These are phyloP conservation scores for Sthenelais limicola DNA, from an alignment of 2,888 invertebrate species.

Conservation along the genomic window DNA sequence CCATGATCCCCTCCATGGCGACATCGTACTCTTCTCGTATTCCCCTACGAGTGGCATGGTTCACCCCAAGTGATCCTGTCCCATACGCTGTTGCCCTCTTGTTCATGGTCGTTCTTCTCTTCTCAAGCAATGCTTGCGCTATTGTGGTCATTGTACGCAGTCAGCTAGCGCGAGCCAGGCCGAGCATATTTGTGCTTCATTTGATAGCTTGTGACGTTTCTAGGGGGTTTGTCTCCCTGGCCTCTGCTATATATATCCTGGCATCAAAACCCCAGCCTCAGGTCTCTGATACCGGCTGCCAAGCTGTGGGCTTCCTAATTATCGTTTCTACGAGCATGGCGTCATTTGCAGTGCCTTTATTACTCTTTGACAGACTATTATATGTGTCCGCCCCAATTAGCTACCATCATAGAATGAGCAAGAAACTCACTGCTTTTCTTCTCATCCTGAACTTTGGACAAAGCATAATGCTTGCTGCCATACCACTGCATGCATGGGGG, in stretches of 20 bases:
- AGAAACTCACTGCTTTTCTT: constrained; percentile 10
- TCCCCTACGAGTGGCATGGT: too few relatives aligned
- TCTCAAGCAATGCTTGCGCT: constrained; percentile 12
- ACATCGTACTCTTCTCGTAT: too few relatives aligned
- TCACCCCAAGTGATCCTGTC: not conserved
- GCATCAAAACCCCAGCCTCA: too few relatives aligned
- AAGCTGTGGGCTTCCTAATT: constrained; percentile 1
- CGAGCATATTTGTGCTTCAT: constrained; percentile 15
- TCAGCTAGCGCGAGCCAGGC: not conserved
- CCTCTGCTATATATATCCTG: not conserved
- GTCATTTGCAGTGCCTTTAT: constrained; percentile 5
- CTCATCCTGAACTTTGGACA: constrained; percentile 14
- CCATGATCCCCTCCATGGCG: too few relatives aligned
- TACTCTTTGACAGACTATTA: constrained; percentile 8
- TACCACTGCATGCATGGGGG: constrained; percentile 21
- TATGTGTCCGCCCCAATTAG: constrained; percentile 11
- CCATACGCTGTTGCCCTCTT: constrained; percentile 3
- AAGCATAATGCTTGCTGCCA: constrained; percentile 1
- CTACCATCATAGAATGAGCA: constrained; percentile 24
- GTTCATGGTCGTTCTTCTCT: not conserved
- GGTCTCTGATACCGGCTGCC: not conserved
- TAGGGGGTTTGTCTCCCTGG: not conserved
- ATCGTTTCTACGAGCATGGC: not conserved
- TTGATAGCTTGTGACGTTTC: constrained; percentile 22
- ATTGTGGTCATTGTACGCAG: constrained; percentile 11